A percentile compares a stretch with the other conserved stretches of the same genome.
These are phyloP conservation scores for Limnephilus marmoratus DNA, from an alignment of 2,888 invertebrate genomes.

Conservation along the genomic window DNA sequence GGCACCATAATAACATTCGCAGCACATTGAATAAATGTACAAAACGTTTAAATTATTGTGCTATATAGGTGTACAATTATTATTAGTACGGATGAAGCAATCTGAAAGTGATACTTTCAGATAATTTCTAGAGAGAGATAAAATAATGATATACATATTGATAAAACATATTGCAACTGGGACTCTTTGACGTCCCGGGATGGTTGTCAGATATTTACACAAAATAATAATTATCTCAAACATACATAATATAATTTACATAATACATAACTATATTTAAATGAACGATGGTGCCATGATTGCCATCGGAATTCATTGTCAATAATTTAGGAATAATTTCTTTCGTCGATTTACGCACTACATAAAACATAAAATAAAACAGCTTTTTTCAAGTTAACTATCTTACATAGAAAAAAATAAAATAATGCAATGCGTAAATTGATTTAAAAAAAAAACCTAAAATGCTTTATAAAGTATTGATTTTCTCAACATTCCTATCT, in stretches of 20 bases:
- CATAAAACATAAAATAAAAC: not conserved
- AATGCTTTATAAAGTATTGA: not conserved
- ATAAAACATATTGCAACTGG: not conserved
- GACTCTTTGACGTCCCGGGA: not conserved
- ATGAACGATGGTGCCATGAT: not conserved
- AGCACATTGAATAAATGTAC: not conserved
- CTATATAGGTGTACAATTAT: not conserved
- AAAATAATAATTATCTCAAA: not conserved
- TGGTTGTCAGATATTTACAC: not conserved
- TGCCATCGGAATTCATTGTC: not conserved
- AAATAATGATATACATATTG: not conserved
- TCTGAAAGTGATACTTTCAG: not conserved
- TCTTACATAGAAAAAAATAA: not conserved
- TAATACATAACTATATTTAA: not conserved
- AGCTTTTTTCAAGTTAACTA: not conserved
- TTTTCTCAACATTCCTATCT: not conserved
- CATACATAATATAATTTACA: slow-evolving; percentile 4
- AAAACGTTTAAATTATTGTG: not conserved
- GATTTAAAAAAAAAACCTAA: not conserved
- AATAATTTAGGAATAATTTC: not conserved
- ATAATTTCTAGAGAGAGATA: not conserved
- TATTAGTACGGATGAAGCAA: not conserved
- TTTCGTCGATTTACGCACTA: not conserved
- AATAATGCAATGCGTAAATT: not conserved
- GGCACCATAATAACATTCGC: not conserved